Evolutionary conservation across 2,888 invertebrate species (phyloP), one percentile per base, ranked within the genome.

Genomic region (Lobophora halterata): DNA sequence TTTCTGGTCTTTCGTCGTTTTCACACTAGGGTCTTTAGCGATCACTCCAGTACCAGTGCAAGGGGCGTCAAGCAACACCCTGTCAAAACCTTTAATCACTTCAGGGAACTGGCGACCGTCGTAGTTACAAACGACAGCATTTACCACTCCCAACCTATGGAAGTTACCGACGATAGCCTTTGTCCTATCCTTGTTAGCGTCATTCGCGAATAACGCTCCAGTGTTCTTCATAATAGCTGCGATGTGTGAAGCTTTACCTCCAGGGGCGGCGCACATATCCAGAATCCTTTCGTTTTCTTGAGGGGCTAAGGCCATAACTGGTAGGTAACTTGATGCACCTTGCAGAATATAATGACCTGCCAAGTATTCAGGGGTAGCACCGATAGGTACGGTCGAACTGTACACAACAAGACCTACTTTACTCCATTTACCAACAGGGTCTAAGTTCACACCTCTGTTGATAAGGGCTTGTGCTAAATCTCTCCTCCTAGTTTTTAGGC

Each of bases 1-100:
- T 52, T 92, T 90, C 52, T 93, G 92, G 59, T 97, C 96, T 79
- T 97, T 97, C 46, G 91, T 93, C 0, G 94, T 94, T 87, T 99
- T 99, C 0, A 99, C 99, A 63, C 95, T 94, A 0, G 95, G 96
- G 88, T 99, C 99, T 86, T 99, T 99, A 12, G 98, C 93, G 20
- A 99, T 94, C 5, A 99, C 98, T 13, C 99, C 99, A 0, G 99
- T 98, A 17, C 99, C 99, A 19, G 97, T 97, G 71, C 99, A 99
- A 0, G 99, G 99, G 0, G 99, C 99, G 88, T 99, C 99, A 27
- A 99, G 82, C 16, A 99, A 80, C 3, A 99, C 96, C 58, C 99
- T 90, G 77, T 99, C 99, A 72, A 99, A 99, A 1, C 96, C 95
- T 64, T 93, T 95, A 73, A 97, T 93, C 5, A 95, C 89, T 75